Conservation (phyloP, 2,888 invertebrate genomes). For the Rhamnusium bicolor region DNA sequence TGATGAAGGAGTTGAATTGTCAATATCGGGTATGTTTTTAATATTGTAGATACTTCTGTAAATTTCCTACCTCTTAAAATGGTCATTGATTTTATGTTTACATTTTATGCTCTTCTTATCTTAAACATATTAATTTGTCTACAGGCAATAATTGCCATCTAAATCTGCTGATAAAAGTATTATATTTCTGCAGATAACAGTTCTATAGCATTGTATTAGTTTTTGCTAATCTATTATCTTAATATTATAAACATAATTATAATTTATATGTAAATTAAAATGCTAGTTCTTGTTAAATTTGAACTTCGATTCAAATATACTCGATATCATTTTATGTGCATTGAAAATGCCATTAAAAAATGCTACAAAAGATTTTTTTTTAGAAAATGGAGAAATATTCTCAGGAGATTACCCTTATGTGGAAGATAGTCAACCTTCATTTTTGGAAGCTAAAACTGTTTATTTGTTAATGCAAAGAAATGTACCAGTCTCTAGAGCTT, state of each 20-base stretch:
- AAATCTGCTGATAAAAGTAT: conserved; percentile 16
- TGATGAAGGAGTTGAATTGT: conserved; percentile 64
- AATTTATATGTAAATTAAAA: background rate
- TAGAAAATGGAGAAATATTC: conserved; percentile 59
- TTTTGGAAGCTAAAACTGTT: conserved; percentile 77
- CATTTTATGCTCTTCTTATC: conserved; percentile 15
- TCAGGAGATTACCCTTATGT: conserved; percentile 56
- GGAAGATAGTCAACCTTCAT: conserved; percentile 60
- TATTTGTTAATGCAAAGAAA: conserved; percentile 81
- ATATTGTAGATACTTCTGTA: conserved; percentile 5
- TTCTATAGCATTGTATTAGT: conserved; percentile 1
- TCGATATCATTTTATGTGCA: background rate
- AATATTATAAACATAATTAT: conserved; percentile 2
- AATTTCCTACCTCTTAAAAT: conserved; percentile 33
- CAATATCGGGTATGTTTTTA: conserved; percentile 58
- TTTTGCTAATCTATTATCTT: conserved; percentile 2
- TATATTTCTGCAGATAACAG: conserved; percentile 18
- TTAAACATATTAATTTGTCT: conserved; percentile 4
- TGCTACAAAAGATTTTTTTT: conserved; percentile 33
- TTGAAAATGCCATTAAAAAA: conserved; percentile 15
- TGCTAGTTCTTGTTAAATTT: background rate
- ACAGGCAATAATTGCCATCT: conserved; percentile 24
- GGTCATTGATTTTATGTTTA: conserved; percentile 11
- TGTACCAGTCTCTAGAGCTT: conserved; percentile 81
- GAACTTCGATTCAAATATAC: too few relatives aligned